Conservation (phyloP, 2,113 vertebrate species). For the Campylomormyrus tamandua region DNA sequence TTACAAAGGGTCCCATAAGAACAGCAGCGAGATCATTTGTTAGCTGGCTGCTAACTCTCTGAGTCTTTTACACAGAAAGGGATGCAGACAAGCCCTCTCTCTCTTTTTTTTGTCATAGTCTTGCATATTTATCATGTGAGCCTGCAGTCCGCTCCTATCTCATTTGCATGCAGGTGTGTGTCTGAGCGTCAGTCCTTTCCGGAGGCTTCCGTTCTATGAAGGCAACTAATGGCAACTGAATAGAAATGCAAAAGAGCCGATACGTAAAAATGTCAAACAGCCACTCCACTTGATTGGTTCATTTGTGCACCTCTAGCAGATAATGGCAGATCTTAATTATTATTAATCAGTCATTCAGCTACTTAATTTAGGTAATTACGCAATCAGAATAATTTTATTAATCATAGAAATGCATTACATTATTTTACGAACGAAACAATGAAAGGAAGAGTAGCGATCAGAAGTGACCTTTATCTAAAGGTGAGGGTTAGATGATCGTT, state of each 20-base stretch:
- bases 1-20: background rate
- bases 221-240: background rate
- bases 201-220: background rate
- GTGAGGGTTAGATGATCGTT: background rate
- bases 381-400: background rate
- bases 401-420: background rate
- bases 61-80: background rate
- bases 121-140: background rate
- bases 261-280: background rate
- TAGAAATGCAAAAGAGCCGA: background rate
- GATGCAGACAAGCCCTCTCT: background rate
- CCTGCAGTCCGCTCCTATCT: background rate
- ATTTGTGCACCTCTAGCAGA: background rate
- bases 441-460: background rate
- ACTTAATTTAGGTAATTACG: background rate
- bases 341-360: background rate
- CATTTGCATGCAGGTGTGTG: background rate
- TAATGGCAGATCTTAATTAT: background rate
- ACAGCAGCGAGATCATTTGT: background rate
- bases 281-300: background rate
- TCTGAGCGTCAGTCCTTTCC: background rate
- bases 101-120: background rate
- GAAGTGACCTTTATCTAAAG: background rate
- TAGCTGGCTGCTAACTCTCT: background rate
- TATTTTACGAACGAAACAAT: background rate